phyloP scores from a whole-genome alignment of 2,888 invertebrate genomes.

The Neuroscelio doddi region DNA sequence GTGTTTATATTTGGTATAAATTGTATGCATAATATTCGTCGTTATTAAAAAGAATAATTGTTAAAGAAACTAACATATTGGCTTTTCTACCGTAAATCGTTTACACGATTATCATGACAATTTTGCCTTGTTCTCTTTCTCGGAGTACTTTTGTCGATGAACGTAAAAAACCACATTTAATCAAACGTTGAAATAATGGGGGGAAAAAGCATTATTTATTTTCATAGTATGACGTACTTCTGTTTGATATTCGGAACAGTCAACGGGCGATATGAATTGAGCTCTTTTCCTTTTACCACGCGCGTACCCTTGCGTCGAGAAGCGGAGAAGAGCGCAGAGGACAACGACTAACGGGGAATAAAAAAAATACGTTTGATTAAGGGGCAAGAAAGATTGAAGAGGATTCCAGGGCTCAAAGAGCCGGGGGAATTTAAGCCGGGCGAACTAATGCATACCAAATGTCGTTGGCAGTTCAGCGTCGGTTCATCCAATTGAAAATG shows the following conservation, averaged over 20 bases:
- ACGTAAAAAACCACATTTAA: no score
- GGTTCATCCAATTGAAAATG: constrained; percentile 59
- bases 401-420: constrained; percentile 40
- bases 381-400: constrained; percentile 30
- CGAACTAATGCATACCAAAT: constrained; percentile 63
- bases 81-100: no score
- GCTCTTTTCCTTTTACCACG: constrained; percentile 11
- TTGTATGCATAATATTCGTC: neutral
- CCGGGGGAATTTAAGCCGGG: constrained; percentile 41
- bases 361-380: constrained; percentile 37
- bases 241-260: constrained; percentile 26
- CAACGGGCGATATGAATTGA: constrained; percentile 13
- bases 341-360: neutral
- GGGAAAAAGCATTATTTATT: no score
- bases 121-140: no score
- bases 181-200: no score
- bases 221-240: neutral
- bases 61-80: no score
- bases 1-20: no score
- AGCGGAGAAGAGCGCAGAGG: neutral
- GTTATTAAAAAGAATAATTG: no score
- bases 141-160: no score
- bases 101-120: no score
- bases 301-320: constrained; percentile 6
- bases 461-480: constrained; percentile 51